These are phyloP conservation scores for Lochmaea capreae DNA, from an alignment of 2,888 invertebrate genomes.

Conservation along the genomic window DNA sequence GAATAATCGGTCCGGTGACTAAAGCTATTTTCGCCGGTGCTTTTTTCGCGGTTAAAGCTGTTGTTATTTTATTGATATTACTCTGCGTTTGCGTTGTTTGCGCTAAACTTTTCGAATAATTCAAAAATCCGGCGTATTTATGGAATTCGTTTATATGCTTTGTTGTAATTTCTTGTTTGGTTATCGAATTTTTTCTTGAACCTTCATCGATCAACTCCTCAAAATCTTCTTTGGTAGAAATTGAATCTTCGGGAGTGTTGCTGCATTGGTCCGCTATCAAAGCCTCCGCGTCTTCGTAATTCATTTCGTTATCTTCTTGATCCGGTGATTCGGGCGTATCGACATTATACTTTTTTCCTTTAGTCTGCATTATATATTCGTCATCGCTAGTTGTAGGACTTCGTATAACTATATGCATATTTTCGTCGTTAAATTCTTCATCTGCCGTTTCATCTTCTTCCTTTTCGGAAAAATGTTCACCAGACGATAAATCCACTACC, in stretches of 20 bases:
- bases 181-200: conserved; percentile 68
- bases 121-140: conserved; percentile 56
- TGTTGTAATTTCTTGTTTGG: conserved; percentile 58
- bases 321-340: conserved; percentile 70
- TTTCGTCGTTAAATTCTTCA: conserved; percentile 57
- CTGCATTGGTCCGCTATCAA: conserved; percentile 72
- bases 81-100: conserved; percentile 38
- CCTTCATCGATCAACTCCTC: conserved; percentile 75
- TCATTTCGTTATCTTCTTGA: conserved; percentile 67
- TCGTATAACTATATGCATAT: conserved; percentile 59
- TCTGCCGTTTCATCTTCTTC: conserved; percentile 61
- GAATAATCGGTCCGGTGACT: conserved; percentile 53
- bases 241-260: conserved; percentile 74
- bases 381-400: conserved; percentile 65
- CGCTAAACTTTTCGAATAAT: conserved; percentile 51
- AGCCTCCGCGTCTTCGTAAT: conserved; percentile 71
- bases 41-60: conserved; percentile 45
- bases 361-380: conserved; percentile 63
- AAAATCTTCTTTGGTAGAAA: conserved; percentile 75
- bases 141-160: conserved; percentile 63
- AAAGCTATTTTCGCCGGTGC: conserved; percentile 54
- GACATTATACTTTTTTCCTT: conserved; percentile 59
- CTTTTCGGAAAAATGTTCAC: conserved; percentile 69
- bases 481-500: conserved; percentile 70
- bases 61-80: conserved; percentile 40